phyloP scores from a whole-genome alignment of 2,113 vertebrate species.

The Elgaria multicarinata region DNA sequence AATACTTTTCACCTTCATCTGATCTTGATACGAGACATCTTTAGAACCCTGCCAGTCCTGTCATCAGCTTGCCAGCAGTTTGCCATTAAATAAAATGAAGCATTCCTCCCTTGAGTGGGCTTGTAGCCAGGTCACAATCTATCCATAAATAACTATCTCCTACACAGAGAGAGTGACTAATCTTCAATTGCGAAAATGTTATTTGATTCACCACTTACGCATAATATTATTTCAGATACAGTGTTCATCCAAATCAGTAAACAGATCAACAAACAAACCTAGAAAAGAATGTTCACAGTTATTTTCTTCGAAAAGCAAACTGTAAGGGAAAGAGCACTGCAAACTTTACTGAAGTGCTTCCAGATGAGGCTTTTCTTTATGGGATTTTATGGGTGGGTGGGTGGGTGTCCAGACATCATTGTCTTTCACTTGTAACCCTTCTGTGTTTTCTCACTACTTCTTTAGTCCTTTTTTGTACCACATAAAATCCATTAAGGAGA shows the following conservation, averaged over 20 bases:
- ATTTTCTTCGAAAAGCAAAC: neutral
- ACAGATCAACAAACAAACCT: neutral
- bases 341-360: neutral
- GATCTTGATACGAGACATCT: neutral
- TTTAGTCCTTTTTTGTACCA: too few relatives aligned
- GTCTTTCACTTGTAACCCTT: too few relatives aligned
- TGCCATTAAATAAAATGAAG: neutral
- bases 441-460: too few relatives aligned
- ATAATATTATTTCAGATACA: constrained; percentile 2
- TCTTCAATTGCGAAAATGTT: neutral
- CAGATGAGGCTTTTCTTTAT: too few relatives aligned
- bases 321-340: neutral
- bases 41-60: neutral
- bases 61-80: accelerated
- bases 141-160: neutral
- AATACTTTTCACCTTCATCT: constrained; percentile 14
- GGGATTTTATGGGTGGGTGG: too few relatives aligned
- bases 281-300: neutral
- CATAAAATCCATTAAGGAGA: too few relatives aligned
- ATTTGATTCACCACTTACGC: constrained; percentile 26
- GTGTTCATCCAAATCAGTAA: constrained; percentile 11
- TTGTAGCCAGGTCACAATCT: neutral
- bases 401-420: too few relatives aligned
- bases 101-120: neutral
- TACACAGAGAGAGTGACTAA: constrained; percentile 4